Percentiles rank a stretch among this genome's conserved stretches.
These are phyloP conservation scores for Dermatemys mawii DNA, from an alignment of 2,113 vertebrate genomes.

Conservation along the genomic window DNA sequence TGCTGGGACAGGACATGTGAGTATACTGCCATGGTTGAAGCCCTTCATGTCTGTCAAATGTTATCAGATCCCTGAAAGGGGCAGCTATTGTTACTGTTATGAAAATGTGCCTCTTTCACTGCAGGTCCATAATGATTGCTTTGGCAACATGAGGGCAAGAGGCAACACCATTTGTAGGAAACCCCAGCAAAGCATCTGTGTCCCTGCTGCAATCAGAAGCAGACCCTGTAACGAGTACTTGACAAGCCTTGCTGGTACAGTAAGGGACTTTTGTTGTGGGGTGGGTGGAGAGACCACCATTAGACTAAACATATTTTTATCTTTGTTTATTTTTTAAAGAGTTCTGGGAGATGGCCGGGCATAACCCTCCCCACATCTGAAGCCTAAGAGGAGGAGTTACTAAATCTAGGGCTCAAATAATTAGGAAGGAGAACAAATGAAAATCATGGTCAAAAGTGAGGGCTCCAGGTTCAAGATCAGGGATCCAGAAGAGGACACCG, in stretches of 20 bases:
- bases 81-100: background rate
- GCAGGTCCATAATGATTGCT: background rate
- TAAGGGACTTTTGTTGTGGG: background rate
- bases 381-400: no score
- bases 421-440: no score
- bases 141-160: background rate
- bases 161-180: background rate
- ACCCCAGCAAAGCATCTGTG: background rate
- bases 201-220: background rate
- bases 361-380: no score
- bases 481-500: no score
- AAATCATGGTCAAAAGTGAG: no score
- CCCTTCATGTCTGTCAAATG: background rate
- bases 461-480: no score
- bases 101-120: background rate
- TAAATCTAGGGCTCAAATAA: no score
- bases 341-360: no score
- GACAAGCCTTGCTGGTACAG: background rate
- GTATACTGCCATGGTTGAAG: rapidly evolving
- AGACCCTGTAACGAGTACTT: background rate
- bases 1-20: background rate
- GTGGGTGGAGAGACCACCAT: background rate
- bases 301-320: background rate
- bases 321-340: background rate
- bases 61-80: background rate